Conservation (phyloP, 2,888 invertebrate genomes). For the Ypsolopha sequella region DNA sequence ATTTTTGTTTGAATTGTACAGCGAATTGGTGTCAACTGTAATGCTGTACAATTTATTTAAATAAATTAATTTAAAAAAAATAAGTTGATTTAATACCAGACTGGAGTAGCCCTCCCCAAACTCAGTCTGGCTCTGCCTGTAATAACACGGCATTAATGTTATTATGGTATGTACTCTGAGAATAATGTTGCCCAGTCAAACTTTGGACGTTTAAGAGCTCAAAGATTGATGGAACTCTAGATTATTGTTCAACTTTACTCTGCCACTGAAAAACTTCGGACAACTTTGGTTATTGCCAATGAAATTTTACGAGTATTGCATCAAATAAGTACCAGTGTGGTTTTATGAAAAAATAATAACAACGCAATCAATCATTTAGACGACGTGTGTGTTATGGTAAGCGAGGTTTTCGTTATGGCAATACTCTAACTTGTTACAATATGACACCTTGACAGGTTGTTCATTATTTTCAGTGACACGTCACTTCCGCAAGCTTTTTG, state of each 20-base stretch:
- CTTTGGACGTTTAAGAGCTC: constrained; percentile 35
- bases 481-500: no score
- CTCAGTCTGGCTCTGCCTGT: no score
- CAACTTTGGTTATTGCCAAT: not conserved
- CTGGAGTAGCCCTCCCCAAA: no score
- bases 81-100: no score
- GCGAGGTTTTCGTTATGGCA: no score
- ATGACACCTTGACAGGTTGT: no score
- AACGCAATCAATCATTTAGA: not conserved
- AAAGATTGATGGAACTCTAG: constrained; percentile 30
- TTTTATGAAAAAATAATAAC: not conserved
- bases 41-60: no score
- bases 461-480: no score
- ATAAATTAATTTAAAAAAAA: no score
- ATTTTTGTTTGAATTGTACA: no score
- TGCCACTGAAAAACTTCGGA: not conserved
- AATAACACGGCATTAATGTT: constrained; percentile 14
- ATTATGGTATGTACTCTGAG: constrained; percentile 15
- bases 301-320: constrained; percentile 1
- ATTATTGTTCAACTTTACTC: not conserved
- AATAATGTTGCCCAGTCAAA: constrained; percentile 29
- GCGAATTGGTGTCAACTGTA: no score
- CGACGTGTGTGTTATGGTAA: not conserved
- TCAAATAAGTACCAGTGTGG: not conserved
- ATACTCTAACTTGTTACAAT: no score